Evolutionary conservation across 2,888 invertebrate genomes (phyloP).

Genomic region (Tenthredo mesomela): DNA sequence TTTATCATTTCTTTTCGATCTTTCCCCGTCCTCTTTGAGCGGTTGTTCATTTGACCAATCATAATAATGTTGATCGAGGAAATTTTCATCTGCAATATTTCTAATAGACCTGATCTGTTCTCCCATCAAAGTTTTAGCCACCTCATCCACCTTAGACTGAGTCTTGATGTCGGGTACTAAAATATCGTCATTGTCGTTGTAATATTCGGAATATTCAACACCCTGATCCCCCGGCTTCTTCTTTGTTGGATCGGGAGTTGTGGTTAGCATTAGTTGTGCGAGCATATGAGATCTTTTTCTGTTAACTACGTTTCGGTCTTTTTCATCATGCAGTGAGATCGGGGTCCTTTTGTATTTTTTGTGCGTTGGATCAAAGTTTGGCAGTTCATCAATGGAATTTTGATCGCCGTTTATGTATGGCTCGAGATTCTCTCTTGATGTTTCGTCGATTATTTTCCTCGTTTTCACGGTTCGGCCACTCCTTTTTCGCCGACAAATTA

Average conservation of each 20-base stretch:
- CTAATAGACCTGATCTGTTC: conserved; percentile 5
- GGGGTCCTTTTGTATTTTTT: background rate
- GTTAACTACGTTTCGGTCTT: background rate
- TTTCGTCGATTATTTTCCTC: background rate
- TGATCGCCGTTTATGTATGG: background rate
- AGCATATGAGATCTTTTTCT: conserved; percentile 55
- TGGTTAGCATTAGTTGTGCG: conserved; percentile 59
- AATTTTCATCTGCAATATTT: background rate
- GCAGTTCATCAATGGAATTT: background rate
- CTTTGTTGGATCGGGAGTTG: conserved; percentile 59
- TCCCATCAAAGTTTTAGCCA: background rate
- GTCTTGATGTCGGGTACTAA: background rate
- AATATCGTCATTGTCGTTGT: conserved; percentile 59
- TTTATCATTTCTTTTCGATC: conserved; percentile 20
- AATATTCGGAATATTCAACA: conserved; percentile 64
- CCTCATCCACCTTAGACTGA: background rate
- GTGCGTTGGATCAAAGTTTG: background rate
- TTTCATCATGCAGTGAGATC: background rate
- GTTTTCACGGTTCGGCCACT: background rate
- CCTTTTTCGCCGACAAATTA: conserved; percentile 1
- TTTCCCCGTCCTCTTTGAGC: background rate
- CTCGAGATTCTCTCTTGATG: background rate
- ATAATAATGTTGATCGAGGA: conserved; percentile 15
- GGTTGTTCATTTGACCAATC: background rate
- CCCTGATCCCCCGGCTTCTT: conserved; percentile 56